Evolutionary conservation across 1,140 invertebrate species (phyloP).

Genomic region (Listronotus bonariensis): DNA sequence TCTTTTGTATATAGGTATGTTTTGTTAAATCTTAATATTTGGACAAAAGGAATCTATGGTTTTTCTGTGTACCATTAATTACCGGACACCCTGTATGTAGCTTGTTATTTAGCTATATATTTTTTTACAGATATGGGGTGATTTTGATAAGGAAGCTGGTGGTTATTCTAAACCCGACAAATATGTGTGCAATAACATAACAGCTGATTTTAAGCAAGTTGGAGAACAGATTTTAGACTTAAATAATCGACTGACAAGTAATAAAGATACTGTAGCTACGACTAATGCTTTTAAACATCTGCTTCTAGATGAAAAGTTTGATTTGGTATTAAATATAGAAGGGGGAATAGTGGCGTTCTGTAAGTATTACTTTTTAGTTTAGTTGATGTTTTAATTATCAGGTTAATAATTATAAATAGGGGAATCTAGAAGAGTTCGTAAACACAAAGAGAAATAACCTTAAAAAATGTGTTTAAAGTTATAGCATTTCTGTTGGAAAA

Average conservation of each 20-base stretch:
- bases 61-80: too few relatives aligned
- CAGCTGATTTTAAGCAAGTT: slow-evolving; percentile 55
- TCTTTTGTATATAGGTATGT: too few relatives aligned
- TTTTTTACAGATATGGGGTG: slow-evolving; percentile 51
- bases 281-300: slow-evolving; percentile 64
- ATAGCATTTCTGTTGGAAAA: too few relatives aligned
- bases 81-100: too few relatives aligned
- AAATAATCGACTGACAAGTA: slow-evolving; percentile 41
- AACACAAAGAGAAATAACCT: too few relatives aligned
- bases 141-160: slow-evolving; percentile 40
- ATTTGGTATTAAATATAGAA: slow-evolving; percentile 67
- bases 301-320: slow-evolving; percentile 62
- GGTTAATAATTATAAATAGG: too few relatives aligned
- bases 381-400: too few relatives aligned
- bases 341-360: slow-evolving; percentile 64
- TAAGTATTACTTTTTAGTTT: slow-evolving; percentile 53
- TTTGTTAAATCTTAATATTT: too few relatives aligned
- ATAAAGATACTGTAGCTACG: slow-evolving; percentile 51
- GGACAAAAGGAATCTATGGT: too few relatives aligned
- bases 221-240: slow-evolving; percentile 49
- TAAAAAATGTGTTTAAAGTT: too few relatives aligned
- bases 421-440: too few relatives aligned
- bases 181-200: slow-evolving; percentile 64
- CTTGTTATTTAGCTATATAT: background rate
- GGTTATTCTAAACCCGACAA: slow-evolving; percentile 51